Evolutionary conservation across 2,797 vertebrate species (phyloP), one percentile per base, ranked within the genome.

Genomic region (Lutjanus campechanus): DNA sequence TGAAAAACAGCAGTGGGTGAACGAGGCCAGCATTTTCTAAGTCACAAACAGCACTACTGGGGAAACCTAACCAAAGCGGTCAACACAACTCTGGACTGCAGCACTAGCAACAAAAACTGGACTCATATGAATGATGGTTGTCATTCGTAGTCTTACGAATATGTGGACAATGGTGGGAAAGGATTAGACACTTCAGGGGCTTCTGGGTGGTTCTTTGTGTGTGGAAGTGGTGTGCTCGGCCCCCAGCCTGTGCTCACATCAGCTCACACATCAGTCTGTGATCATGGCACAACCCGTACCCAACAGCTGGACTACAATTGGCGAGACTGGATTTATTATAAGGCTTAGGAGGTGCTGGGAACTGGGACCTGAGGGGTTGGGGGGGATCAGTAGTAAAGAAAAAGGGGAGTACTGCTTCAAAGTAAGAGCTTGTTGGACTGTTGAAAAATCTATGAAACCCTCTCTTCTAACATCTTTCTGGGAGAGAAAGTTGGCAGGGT

Each of bases 231-330:
- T 75, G 61, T 70, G 76, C 22, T 63, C 36, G 10, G 79, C 25
- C 81, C 75, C 73, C 76, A 65, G 73, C 58, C 86, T 91, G 85
- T 86, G 88, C 79, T 87, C 83, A 83, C 76, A 79, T 91, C 78
- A 87, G 63, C 78, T 78, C 79, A 84, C 81, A 80, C 83, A 77
- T 90, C 84, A 86, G 79, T 86, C 73, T 81, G 62, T 65, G 68
- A 76, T 61, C 77, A 40, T 44, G 63, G 67, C 72, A 49, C 56
- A 78, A 76, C 75, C 78, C 16, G 16, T 60, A 83, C 8, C 44
- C 69, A 86, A 82, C 83, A 76, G 71, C 79, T 85, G 83, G 73
- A 71, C 53, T 43, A 44, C 56, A 80, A 85, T 53, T 76, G 73
- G 72, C n/a, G 20, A 76, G 72, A 73, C 46, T 54, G 53, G 65